Evolutionary conservation across 2,113 vertebrate species (phyloP), one percentile per base, ranked within the genome.

Genomic region (Microtus pennsylvanicus): DNA sequence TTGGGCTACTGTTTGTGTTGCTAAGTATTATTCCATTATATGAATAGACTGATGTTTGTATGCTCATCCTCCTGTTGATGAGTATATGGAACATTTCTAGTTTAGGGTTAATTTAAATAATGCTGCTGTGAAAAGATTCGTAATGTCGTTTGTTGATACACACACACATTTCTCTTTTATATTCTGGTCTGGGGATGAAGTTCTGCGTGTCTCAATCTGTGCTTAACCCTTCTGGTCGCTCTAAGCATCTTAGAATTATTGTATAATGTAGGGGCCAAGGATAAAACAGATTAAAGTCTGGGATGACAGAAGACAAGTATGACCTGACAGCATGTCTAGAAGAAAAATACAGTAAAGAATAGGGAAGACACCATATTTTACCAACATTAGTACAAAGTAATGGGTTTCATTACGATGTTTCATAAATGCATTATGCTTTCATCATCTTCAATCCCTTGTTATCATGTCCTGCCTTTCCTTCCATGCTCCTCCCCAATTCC

Each of bases 311-410:
- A 58, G 47, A 33, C 55, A 83, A 87, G 87, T 80, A 55, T n/a
- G 65, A 72, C 11, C 24, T 4, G 19, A 13, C 0, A 16, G 13
- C 1, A 26, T 45, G 85, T 91, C 94, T 67, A 72, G 76, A 82
- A 86, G 47, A 85, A 82, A 85, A 45, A 50, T 45, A 72, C 7
- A 67, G 30, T 26, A 83, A 92, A 55, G 42, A 92, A 70, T 92
- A 86, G 65, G 80, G 81, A 94, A 90, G 24, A 14, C 35, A 69
- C 47, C 35, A 38, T 58, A 74, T 94, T 92, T 90, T 90, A 85
- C 13, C 76, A 58, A 42, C n/a, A 83, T 83, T 30, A 42, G 4
- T 83, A 42, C 58, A 63, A 42, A 30, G 24, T 63, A 42, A 2
- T 83, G 35, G 7, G 13, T 63, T 83, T 42, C 58, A 63, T 61